Base-by-base conservation (phyloP, 2,797 vertebrate genomes). In the Otus scops region DNA sequence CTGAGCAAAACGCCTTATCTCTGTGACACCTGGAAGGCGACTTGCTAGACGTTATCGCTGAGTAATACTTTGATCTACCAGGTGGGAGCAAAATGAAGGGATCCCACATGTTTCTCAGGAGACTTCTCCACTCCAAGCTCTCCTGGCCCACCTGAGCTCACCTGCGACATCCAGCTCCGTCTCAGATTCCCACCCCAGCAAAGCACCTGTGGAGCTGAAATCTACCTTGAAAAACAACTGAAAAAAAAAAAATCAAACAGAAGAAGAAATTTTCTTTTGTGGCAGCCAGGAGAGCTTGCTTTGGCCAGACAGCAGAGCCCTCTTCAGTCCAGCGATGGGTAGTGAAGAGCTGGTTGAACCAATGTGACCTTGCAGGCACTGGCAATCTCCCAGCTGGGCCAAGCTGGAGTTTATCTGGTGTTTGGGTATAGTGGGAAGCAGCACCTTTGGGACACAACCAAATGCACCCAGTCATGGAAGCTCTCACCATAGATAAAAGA, bases 241-340 rank as follows among this genome's bases (percentile, higher is more conserved):
- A 45, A 18, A 20, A 36, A 54, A 18, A 32, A 67, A n/a, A 60
- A 28, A 54, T 28, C 34, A 36, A 26, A 39, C 3, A 3, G 77
- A 36, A 70, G 64, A 59, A 73, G 21, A 39, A 88, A 50, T 6
- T 56, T 79, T 30, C 6, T 76, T 64, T 64, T n/a, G 73, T 38
- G 76, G 47, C 61, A 86, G 57, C 13, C 22, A 9, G 30, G 24
- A 77, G 76, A 64, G 22, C 24, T 71, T 19, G 48, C 43, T 96
- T 96, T 76, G 88, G 80, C 85, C 96, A 94, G 93, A 73, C 94
- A 92, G 95, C 77, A 93, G 94, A 95, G 94, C 96, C 96, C 95
- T 96, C 96, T 97, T 96, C 93, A 97, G 96, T 95, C 81, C 70
- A 26, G n/a, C 3, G 3, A 36, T 1, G 28, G 74, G 93, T 93